Evolutionary conservation across 2,797 vertebrate species (phyloP).

Genomic region (Neosalanx taihuensis): DNA sequence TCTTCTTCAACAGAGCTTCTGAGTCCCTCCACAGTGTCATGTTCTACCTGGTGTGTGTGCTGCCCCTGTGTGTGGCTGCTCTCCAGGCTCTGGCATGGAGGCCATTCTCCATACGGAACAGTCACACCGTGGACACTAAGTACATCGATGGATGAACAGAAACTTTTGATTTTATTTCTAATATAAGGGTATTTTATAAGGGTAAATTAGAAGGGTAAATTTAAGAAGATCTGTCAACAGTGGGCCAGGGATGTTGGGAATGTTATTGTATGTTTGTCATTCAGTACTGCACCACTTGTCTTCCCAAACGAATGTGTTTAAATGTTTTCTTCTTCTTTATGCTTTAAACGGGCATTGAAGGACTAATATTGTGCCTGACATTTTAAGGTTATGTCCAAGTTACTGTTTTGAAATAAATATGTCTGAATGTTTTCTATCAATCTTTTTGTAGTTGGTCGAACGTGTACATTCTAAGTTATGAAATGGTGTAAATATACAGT

Average conservation of each 20-base stretch:
- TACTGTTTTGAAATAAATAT: not conserved
- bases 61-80: conserved; percentile 75
- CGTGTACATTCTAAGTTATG: not conserved
- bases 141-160: conserved; percentile 64
- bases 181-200: not conserved
- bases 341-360: too few relatives aligned
- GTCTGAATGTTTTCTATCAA: conserved; percentile 2
- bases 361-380: conserved; percentile 8
- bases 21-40: conserved; percentile 76
- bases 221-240: not conserved
- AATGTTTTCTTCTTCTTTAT: not conserved
- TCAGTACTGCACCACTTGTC: too few relatives aligned
- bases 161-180: not conserved
- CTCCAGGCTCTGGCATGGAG: conserved; percentile 82
- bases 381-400: not conserved
- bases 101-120: conserved; percentile 82
- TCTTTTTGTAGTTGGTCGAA: conserved; percentile 2
- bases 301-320: not conserved
- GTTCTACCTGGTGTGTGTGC: conserved; percentile 85
- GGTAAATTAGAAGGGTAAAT: not conserved
- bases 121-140: conserved; percentile 72
- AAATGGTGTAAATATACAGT: not conserved
- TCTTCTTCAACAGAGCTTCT: conserved; percentile 61
- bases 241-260: not conserved
- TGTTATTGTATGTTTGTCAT: too few relatives aligned